Conservation (phyloP, 2,797 vertebrate species). For the Melanotaenia nigrans region DNA sequence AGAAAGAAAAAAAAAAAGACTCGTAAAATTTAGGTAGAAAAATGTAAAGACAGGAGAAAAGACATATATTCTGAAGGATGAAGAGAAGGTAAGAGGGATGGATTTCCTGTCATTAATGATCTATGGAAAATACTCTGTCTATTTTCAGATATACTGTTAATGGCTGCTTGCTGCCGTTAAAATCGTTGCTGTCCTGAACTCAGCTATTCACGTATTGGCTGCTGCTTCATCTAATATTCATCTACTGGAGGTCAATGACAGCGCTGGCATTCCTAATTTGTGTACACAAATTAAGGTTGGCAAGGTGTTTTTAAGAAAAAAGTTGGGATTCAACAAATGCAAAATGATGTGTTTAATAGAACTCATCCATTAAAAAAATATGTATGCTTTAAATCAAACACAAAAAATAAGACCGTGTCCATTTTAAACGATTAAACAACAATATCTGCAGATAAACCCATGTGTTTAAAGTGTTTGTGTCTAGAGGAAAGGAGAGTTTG, state of each 20-base stretch:
- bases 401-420: background rate
- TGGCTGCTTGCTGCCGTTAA: constrained; percentile 84
- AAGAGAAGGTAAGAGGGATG: constrained; percentile 75
- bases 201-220: constrained; percentile 81
- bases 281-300: constrained; percentile 61
- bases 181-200: constrained; percentile 83
- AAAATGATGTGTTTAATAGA: constrained; percentile 8
- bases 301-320: constrained; percentile 8
- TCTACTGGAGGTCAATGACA: constrained; percentile 77
- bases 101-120: constrained; percentile 87
- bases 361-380: background rate
- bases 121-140: constrained; percentile 85
- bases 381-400: background rate
- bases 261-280: constrained; percentile 68
- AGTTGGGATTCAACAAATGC: constrained; percentile 21
- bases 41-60: constrained; percentile 63
- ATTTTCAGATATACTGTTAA: constrained; percentile 86
- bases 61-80: constrained; percentile 73
- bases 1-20: constrained; percentile 52
- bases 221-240: constrained; percentile 83
- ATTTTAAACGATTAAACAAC: background rate
- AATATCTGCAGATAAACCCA: background rate
- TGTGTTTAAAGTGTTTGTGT: background rate
- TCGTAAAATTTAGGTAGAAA: constrained; percentile 59
- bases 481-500: constrained; percentile 12